These are phyloP conservation scores for Saxidomus purpurata DNA, from an alignment of 1,140 invertebrate species.

Conservation along the genomic window DNA sequence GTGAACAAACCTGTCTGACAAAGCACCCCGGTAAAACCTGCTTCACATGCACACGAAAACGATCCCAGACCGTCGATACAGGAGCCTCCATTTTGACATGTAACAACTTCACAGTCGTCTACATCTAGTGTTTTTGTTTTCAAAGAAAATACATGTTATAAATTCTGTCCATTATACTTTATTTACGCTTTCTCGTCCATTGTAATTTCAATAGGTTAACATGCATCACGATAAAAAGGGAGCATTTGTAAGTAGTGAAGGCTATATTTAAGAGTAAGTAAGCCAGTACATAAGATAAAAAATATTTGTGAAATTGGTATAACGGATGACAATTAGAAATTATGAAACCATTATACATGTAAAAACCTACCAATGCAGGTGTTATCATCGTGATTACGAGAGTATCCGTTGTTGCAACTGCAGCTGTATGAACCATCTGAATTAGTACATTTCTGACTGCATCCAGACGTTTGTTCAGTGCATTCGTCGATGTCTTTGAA, in stretches of 20 bases:
- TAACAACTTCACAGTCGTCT: constrained; percentile 34
- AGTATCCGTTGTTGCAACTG: constrained; percentile 21
- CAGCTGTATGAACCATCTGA: constrained; percentile 40
- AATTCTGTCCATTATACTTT: background rate
- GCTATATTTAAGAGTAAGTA: too few relatives aligned
- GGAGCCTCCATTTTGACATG: background rate
- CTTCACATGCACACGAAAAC: constrained; percentile 1
- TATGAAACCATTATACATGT: background rate
- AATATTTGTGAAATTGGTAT: too few relatives aligned
- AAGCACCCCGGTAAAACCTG: constrained; percentile 7
- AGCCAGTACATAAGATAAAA: too few relatives aligned
- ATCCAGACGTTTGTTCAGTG: background rate
- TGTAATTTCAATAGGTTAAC: too few relatives aligned
- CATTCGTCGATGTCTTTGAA: constrained; percentile 58
- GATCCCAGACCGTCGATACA: background rate
- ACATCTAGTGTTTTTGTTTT: background rate
- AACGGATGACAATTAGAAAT: too few relatives aligned
- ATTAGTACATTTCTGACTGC: constrained; percentile 47
- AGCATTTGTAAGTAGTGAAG: too few relatives aligned
- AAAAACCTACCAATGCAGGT: constrained; percentile 2
- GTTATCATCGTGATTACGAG: background rate
- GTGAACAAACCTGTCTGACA: constrained; percentile 47
- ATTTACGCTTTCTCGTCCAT: too few relatives aligned
- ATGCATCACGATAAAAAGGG: too few relatives aligned
- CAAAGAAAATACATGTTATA: background rate